Conservation (phyloP, 2,888 invertebrate genomes). For the Coecobrya sp. region DNA sequence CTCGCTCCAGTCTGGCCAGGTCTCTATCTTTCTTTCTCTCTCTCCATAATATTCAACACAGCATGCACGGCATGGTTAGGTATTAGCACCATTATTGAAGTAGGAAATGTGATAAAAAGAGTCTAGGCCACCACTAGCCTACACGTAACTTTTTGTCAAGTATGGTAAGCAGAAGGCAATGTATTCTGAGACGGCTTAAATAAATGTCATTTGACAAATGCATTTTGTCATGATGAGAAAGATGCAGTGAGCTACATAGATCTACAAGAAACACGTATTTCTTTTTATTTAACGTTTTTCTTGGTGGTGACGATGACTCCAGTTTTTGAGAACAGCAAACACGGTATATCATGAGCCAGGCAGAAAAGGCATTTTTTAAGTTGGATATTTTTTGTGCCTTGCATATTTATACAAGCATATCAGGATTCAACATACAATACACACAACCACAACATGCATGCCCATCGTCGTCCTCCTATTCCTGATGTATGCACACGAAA, state of each 20-base stretch:
- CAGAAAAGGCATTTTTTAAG: constrained; percentile 47
- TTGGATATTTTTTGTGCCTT: constrained; percentile 35
- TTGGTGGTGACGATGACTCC: constrained; percentile 36
- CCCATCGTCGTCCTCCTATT: neutral
- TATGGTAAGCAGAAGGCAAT: constrained; percentile 12
- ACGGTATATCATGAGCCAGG: constrained; percentile 2
- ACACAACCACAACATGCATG: constrained; percentile 7
- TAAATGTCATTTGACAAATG: constrained; percentile 80
- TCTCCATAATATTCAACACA: neutral
- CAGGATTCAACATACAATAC: neutral
- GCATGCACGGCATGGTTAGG: neutral
- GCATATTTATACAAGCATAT: constrained; percentile 31
- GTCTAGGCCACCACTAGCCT: constrained; percentile 36
- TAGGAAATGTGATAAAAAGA: constrained; percentile 42
- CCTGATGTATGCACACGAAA: neutral
- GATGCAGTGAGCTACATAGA: constrained; percentile 18
- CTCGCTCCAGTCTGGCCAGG: neutral
- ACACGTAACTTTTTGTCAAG: constrained; percentile 30
- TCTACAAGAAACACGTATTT: constrained; percentile 22
- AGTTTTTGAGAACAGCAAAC: constrained; percentile 28
- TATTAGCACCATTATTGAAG: constrained; percentile 27
- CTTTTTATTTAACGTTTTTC: constrained; percentile 24
- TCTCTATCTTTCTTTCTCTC: neutral
- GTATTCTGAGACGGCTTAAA: constrained; percentile 57
- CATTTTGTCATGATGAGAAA: constrained; percentile 74